Base-by-base conservation (phyloP, 35 echinoderm and acorn worm species). In the Diadema setosum region DNA sequence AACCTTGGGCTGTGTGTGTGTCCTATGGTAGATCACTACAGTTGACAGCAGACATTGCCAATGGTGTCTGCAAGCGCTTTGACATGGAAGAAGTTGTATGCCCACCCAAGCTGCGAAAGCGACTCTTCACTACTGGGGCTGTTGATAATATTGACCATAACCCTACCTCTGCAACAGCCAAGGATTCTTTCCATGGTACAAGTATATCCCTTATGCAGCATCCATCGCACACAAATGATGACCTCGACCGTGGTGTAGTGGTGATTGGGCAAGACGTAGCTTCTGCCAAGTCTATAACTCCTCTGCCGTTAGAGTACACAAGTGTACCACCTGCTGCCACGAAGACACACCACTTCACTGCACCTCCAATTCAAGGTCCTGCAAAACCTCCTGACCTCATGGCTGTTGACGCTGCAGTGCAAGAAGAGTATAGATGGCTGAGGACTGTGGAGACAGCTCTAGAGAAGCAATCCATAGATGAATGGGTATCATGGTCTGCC, bases 61-160 rank as follows among this genome's bases (percentile, higher is more conserved):
- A 95, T 61, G 37, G 50, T 70, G 45, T 87, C 26, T 91, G 93
- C 75, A 6, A 95, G 40, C 89, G 48, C 30, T 91, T 82, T 87
- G 27, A 91, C n/a, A 87, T 60, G 46, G 92, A 94, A 78, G 40
- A 90, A 84, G 93, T 91, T 25, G 93, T 91, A 11, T 91, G 89
- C 84, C 89, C 88, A 39, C 74, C 73, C 5, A 91, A 91, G 39
- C 7, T 95, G 70, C 89, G 30, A 57, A 39, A 59, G 12, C 30
- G 31, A 39, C 14, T 91, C 36, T 95, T 95, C 29, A 95, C 88
- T 2, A 91, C 69, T 48, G 83, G 65, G 4, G 93, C 89, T 91
- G 88, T 95, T 7, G 93, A 95, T 39, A 95, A 91, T 45, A 87
- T 91, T 35, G 93, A 91, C 50, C 89, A 95, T 30, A 95, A 95